Evolutionary conservation across 2,888 invertebrate species (phyloP).

Genomic region (Choristoneura rosaceana): DNA sequence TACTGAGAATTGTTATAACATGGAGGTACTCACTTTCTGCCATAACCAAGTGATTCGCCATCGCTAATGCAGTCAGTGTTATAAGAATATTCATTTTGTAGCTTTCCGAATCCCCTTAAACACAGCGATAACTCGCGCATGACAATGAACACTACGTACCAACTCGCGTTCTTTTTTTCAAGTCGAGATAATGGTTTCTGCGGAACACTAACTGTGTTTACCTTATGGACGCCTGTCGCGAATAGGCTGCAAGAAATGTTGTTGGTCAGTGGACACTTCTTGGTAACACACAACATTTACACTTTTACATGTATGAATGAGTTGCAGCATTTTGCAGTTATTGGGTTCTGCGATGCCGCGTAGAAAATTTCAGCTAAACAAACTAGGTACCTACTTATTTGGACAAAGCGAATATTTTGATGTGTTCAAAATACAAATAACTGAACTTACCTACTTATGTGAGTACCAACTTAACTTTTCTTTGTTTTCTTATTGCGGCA

Average conservation of each 20-base stretch:
- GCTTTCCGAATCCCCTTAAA: slow-evolving; percentile 15
- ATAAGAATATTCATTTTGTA: slow-evolving; percentile 43
- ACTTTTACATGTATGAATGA: not conserved
- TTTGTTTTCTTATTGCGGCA: too few species aligned
- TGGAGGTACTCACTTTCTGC: slow-evolving; percentile 32
- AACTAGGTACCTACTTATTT: too few species aligned
- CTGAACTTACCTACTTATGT: too few species aligned
- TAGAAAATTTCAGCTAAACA: not conserved
- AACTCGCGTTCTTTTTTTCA: not conserved
- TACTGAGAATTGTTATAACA: too few species aligned
- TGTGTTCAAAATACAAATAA: too few species aligned
- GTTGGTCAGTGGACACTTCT: slow-evolving; percentile 54
- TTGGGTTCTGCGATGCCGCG: not conserved
- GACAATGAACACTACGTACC: not conserved
- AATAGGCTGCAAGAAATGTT: slow-evolving; percentile 49
- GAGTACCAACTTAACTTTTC: too few species aligned
- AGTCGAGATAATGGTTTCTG: slow-evolving; percentile 11
- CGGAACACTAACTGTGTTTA: slow-evolving; percentile 51
- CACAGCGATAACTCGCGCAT: slow-evolving; percentile 46
- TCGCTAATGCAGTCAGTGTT: slow-evolving; percentile 45
- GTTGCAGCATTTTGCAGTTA: too few species aligned
- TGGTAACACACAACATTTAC: slow-evolving; percentile 51
- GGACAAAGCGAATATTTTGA: too few species aligned
- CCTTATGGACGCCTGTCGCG: slow-evolving; percentile 50
- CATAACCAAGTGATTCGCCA: slow-evolving; percentile 43